These are phyloP conservation scores for Junco hyemalis DNA, from an alignment of 2,113 vertebrate genomes.

Conservation along the genomic window DNA sequence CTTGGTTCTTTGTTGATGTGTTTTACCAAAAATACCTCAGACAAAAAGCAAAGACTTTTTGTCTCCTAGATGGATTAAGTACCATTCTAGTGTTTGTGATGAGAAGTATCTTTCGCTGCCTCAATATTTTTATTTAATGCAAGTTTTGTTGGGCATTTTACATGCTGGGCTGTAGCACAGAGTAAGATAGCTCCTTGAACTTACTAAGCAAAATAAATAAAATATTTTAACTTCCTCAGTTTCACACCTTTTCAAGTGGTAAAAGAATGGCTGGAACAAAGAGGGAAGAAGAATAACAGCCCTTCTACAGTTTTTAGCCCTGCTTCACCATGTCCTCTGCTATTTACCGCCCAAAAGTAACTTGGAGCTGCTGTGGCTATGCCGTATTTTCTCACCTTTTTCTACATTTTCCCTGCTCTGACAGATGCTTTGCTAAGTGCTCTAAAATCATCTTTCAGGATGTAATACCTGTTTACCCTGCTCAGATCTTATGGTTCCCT, in stretches of 20 bases:
- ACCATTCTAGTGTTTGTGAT: not conserved
- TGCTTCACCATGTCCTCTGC: accelerated
- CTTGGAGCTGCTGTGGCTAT: not conserved
- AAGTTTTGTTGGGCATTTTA: not conserved
- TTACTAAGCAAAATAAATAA: not conserved
- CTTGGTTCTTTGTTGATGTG: not conserved
- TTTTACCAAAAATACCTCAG: not conserved
- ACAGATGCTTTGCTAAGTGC: not conserved
- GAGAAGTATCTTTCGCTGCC: not conserved
- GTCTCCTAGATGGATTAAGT: not conserved
- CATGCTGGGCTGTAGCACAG: not conserved
- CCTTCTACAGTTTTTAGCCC: not conserved
- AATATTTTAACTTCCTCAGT: not conserved
- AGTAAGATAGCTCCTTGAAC: not conserved
- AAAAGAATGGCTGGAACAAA: not conserved
- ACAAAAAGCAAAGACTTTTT: not conserved
- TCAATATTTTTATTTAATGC: not conserved
- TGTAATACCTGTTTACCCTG: not conserved
- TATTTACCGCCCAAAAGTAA: not conserved
- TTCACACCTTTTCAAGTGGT: not conserved
- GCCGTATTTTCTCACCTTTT: not conserved
- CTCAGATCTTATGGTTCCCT: not conserved
- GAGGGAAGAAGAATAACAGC: accelerated
- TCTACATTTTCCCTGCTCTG: not conserved
- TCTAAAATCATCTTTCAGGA: not conserved